Conservation (phyloP, 1,140 invertebrate genomes). For the Drosophila repleta region DNA sequence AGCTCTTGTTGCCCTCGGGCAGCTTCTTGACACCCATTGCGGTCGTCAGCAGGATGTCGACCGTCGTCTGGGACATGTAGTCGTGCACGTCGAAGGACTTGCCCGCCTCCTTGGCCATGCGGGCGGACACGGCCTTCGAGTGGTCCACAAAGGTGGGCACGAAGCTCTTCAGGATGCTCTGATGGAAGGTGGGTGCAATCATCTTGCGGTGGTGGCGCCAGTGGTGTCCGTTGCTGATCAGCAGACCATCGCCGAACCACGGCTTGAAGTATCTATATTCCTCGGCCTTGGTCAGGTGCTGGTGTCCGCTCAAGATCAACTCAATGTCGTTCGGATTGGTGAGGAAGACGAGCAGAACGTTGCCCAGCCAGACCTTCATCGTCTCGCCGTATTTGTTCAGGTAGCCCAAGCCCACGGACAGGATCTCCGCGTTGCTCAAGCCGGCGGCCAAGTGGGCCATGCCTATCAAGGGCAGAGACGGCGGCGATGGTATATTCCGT, state of each 20-base stretch:
- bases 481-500: slow-evolving; percentile 85
- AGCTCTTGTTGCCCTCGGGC: slow-evolving; percentile 87
- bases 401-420: slow-evolving; percentile 84
- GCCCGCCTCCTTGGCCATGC: slow-evolving; percentile 87
- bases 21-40: slow-evolving; percentile 89
- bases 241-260: slow-evolving; percentile 94
- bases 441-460: slow-evolving; percentile 85
- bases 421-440: slow-evolving; percentile 85
- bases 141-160: slow-evolving; percentile 94
- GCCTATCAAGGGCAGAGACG: slow-evolving; percentile 86
- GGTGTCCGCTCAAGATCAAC: slow-evolving; percentile 88
- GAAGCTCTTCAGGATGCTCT: slow-evolving; percentile 95
- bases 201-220: slow-evolving; percentile 94
- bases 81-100: slow-evolving; percentile 93
- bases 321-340: slow-evolving; percentile 88
- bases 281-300: slow-evolving; percentile 92
- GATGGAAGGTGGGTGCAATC: slow-evolving; percentile 96
- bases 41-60: slow-evolving; percentile 94
- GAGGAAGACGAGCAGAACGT: slow-evolving; percentile 87
- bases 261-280: slow-evolving; percentile 94
- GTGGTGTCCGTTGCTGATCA: slow-evolving; percentile 92
- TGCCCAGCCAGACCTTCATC: slow-evolving; percentile 87
- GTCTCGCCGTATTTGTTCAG: slow-evolving; percentile 86
- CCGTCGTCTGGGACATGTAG: slow-evolving; percentile 92
- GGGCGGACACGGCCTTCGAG: slow-evolving; percentile 88